These are phyloP conservation scores for Tautogolabrus adspersus DNA, from an alignment of 2,113 vertebrate species.

Conservation along the genomic window DNA sequence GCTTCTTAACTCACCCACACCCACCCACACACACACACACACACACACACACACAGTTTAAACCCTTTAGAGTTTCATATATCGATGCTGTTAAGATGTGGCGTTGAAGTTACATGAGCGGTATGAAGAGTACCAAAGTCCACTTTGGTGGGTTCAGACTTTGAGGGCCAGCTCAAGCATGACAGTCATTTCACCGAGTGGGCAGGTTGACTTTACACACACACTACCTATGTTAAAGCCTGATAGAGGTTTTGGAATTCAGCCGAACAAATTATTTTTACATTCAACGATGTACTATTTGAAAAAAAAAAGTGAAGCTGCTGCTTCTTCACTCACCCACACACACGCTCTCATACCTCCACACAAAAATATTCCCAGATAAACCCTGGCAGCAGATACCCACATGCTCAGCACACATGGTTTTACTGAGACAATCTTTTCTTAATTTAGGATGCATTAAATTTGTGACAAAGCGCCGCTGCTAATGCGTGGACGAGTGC, in stretches of 20 bases:
- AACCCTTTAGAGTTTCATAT: neutral
- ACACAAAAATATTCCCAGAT: slow-evolving; percentile 13
- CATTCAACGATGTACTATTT: slow-evolving; percentile 3
- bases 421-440: slow-evolving; percentile 31
- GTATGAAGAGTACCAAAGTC: no score
- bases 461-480: slow-evolving; percentile 45
- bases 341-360: slow-evolving; percentile 7
- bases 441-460: slow-evolving; percentile 51
- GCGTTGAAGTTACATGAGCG: no score
- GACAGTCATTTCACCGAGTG: slow-evolving; percentile 10
- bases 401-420: slow-evolving; percentile 14
- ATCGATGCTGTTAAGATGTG: neutral
- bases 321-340: slow-evolving; percentile 51
- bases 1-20: slow-evolving; percentile 50
- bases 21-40: slow-evolving; percentile 15
- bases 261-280: slow-evolving; percentile 23
- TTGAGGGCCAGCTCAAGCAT: slow-evolving; percentile 7
- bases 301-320: neutral
- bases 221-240: slow-evolving; percentile 6
- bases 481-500: slow-evolving; percentile 41
- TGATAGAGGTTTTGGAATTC: slow-evolving; percentile 24
- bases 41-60: neutral
- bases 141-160: no score
- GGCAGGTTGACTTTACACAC: slow-evolving; percentile 21
- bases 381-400: slow-evolving; percentile 9